phyloP scores from a whole-genome alignment of 2,797 vertebrate species.

The Nyctibius grandis region DNA sequence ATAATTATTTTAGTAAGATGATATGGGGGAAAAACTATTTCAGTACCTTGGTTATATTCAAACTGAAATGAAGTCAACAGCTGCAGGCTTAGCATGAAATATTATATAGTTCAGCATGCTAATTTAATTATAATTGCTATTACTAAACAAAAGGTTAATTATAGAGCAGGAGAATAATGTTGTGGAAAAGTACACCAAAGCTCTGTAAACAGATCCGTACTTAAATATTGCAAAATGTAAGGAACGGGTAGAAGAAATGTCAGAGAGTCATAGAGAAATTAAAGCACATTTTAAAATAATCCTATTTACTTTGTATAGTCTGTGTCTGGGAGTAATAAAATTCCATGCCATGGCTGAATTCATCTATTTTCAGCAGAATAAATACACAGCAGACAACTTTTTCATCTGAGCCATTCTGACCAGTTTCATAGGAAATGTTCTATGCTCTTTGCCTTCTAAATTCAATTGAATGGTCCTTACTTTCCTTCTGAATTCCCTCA shows the following conservation, averaged over 20 bases:
- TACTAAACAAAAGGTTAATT: conserved; percentile 41
- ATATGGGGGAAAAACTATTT: neutral
- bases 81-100: neutral
- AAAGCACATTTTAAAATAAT: neutral
- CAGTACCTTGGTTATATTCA: neutral
- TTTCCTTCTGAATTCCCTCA: neutral
- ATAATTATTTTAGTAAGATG: neutral
- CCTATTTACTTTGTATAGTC: neutral
- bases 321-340: neutral
- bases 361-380: neutral
- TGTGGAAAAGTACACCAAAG: neutral
- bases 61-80: conserved; percentile 2
- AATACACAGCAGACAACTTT: neutral
- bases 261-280: neutral
- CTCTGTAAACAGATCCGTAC: neutral
- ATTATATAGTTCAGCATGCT: neutral
- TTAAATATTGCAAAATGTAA: neutral
- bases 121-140: conserved; percentile 31
- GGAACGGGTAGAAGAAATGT: neutral
- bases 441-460: neutral
- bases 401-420: neutral
- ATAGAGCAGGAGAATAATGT: neutral
- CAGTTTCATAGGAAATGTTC: neutral
- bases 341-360: neutral
- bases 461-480: neutral